A percentile compares a stretch with the other conserved stretches of the same genome.
Conservation (phyloP, 2,888 invertebrate genomes). For the Drosophila quinaria region DNA sequence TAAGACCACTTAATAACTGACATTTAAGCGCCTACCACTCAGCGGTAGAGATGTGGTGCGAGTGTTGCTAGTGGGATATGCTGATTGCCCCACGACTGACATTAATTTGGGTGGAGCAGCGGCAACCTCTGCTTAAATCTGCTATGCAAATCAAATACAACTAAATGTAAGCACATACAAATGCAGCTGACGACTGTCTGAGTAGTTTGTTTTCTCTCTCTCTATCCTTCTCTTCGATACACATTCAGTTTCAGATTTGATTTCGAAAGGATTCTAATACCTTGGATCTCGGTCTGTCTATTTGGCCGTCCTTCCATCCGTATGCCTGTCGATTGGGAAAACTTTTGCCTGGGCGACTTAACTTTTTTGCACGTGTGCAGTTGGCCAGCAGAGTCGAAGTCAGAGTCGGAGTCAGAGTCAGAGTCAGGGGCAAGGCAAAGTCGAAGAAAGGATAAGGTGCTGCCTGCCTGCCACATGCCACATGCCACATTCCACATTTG, state of each 20-base stretch:
- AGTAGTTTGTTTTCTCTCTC: constrained; percentile 18
- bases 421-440: constrained; percentile 3
- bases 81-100: constrained; percentile 66
- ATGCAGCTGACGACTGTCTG: constrained; percentile 51
- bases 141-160: constrained; percentile 78
- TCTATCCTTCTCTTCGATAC: constrained; percentile 18
- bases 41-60: constrained; percentile 1
- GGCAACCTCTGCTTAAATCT: constrained; percentile 47
- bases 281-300: constrained; percentile 16
- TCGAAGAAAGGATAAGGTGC: constrained; percentile 11
- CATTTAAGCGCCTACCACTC: constrained; percentile 41
- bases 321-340: constrained; percentile 43
- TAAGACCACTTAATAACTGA: constrained; percentile 78
- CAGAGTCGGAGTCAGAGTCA: background rate
- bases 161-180: constrained; percentile 79
- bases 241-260: constrained; percentile 49
- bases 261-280: constrained; percentile 74
- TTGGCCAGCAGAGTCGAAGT: constrained; percentile 23
- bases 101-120: constrained; percentile 70
- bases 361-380: constrained; percentile 77
- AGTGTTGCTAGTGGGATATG: constrained; percentile 6
- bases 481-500: constrained; percentile 44
- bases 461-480: constrained; percentile 31
- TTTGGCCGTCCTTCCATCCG: constrained; percentile 4
- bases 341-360: constrained; percentile 73